phyloP scores from a whole-genome alignment of 2,113 vertebrate species.

The Scophthalmus maximus region DNA sequence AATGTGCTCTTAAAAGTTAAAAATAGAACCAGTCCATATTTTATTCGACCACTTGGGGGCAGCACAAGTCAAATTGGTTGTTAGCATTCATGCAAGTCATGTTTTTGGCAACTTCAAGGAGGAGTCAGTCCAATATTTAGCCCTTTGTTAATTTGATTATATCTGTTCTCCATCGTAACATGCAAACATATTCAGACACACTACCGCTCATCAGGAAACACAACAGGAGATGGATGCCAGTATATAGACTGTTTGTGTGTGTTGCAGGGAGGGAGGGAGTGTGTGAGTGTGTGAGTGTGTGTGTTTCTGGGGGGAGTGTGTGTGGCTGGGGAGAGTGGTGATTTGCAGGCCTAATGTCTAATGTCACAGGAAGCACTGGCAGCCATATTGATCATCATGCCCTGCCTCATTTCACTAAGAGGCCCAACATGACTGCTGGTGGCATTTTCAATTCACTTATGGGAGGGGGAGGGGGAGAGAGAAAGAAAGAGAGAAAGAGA shows the following conservation, averaged over 20 bases:
- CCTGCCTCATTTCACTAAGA: constrained; percentile 54
- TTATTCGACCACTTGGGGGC: too few relatives aligned
- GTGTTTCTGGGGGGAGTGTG: neutral
- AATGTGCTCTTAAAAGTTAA: too few relatives aligned
- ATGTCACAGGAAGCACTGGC: constrained; percentile 33
- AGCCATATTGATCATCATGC: constrained; percentile 45
- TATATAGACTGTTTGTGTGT: neutral
- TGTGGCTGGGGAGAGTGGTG: neutral
- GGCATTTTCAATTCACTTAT: constrained; percentile 22
- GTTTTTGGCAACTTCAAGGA: too few relatives aligned
- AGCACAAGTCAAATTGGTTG: too few relatives aligned
- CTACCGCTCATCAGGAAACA: too few relatives aligned
- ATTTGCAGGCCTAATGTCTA: constrained; percentile 34
- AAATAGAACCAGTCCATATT: too few relatives aligned
- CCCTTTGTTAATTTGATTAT: too few relatives aligned
- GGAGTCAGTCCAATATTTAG: too few relatives aligned
- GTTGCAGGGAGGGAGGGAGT: too few relatives aligned
- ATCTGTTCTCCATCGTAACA: neutral
- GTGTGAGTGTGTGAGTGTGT: neutral
- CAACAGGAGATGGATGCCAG: neutral
- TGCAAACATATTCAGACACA: constrained; percentile 4
- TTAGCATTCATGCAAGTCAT: too few relatives aligned
- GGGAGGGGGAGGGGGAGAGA: neutral
- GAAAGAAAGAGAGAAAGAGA: neutral
- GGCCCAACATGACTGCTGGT: constrained; percentile 17